Evolutionary conservation across 2,888 invertebrate genomes (phyloP), one percentile per base, ranked within the genome.

Genomic region (Quadriops clusia): DNA sequence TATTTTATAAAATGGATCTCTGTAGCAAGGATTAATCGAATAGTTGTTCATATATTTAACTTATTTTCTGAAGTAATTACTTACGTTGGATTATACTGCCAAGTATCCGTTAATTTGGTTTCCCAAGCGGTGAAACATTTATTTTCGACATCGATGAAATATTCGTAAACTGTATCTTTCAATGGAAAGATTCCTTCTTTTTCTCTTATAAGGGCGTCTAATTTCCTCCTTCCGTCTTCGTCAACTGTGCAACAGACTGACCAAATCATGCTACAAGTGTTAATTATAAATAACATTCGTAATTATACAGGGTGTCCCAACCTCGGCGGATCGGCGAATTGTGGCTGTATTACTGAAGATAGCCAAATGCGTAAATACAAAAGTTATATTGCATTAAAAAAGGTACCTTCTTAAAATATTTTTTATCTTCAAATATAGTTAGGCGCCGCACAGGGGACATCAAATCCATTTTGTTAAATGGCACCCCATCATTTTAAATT

Each of bases 91-190:
- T 76, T 74, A 47, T 68, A 85, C 57, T 68, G 74, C 87, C 87
- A 87, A 33, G 67, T 69, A 29, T 72, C 70, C 0, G 75, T 72
- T 40, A 90, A 63, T 53, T 72, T 77, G 33, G 79, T 79, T 44
- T 85, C 84, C 89, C 90, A 90, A 10, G 77, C 72, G 28, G 71
- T 63, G 61, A 86, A 83, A 34, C 68, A 63, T 15, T 72, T 68
- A 38, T 76, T 68, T 37, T 73, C 64, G 18, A 74, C 70, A 49
- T 90, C 86, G n/a, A 90, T 83, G 53, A 68, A 86, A 59, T 91
- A 91, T 56, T 91, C 90, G 56, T 84, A 90, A 5, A 90, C 73
- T 0, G 85, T 85, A 51, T 87, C 89, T 50, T 82, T 83, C 23
- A 87, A 68, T 0, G 90, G 90, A 62, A 86, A 89, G 4, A 75